Evolutionary conservation across 2,113 vertebrate genomes (phyloP), one percentile per base, ranked within the genome.

Genomic region (Balaenoptera acutorostrata): DNA sequence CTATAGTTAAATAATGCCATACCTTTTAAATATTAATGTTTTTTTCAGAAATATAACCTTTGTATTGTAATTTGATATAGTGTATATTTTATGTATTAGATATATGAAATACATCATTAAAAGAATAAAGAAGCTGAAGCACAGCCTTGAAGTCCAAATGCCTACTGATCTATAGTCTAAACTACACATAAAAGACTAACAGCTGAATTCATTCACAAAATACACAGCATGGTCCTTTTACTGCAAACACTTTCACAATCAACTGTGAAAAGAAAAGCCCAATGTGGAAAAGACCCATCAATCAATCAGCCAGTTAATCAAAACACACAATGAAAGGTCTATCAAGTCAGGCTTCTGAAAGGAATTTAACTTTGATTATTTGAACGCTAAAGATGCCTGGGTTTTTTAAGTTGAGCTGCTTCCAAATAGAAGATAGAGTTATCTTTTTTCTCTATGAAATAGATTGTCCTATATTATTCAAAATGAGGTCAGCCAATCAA

Each of bases 271-370:
- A 6, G 52, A 52, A 52, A 52, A 97, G 39, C 63, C 68, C 85
- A 80, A 31, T 63, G 49, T 93, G 23, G 72, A 97, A 90, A 85
- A 85, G 49, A 57, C 23, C 44, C 86, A 93, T 95, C 93, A 95
- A 69, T 97, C 97, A 96, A 66, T 97, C 85, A 94, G 5, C 31
- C 44, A 97, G 89, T 91, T 97, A 78, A 96, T 97, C 96, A 97
- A 97, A 97, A 93, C 61, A 95, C 74, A 90, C 89, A 87, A 29
- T 90, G 68, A 93, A 97, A 95, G 44, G 23, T 86, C 95, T 93
- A 92, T 94, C 85, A 97, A 95, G 90, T 86, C 49, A 69, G 39
- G 7, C 8, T 93, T 93, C 78, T 92, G 27, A 93, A 86, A 92
- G 21, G 75, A 86, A 93, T 96, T 97, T 95, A 95, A 86, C 81